Conservation (phyloP, 1,140 invertebrate species). For the Nephila pilipes region DNA sequence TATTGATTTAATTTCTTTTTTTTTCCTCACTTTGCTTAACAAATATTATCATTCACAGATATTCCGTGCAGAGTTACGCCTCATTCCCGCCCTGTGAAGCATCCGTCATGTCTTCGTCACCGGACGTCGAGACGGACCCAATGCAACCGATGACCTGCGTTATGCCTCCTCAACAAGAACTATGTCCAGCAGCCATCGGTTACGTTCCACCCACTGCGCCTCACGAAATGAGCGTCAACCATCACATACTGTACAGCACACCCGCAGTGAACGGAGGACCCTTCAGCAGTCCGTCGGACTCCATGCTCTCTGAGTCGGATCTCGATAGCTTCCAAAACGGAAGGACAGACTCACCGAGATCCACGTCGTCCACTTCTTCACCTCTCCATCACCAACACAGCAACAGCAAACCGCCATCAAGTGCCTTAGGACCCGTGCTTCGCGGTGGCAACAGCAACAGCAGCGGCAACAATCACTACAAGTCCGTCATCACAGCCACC, state of each 20-base stretch:
- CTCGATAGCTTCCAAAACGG: slow-evolving; percentile 74
- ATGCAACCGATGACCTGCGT: slow-evolving; percentile 51
- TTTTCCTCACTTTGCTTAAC: not conserved
- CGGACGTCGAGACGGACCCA: slow-evolving; percentile 56
- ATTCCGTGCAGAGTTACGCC: slow-evolving; percentile 53
- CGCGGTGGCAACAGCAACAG: slow-evolving; percentile 10
- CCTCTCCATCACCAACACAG: slow-evolving; percentile 51
- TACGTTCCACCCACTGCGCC: slow-evolving; percentile 30
- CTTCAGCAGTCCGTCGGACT: slow-evolving; percentile 77
- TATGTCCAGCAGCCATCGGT: slow-evolving; percentile 2
- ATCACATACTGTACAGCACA: slow-evolving; percentile 78
- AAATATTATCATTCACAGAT: slow-evolving; percentile 23
- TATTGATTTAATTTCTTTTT: not conserved
- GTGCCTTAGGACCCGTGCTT: slow-evolving; percentile 67
- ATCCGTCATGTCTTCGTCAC: slow-evolving; percentile 65
- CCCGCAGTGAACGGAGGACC: slow-evolving; percentile 75
- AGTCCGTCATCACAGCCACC: slow-evolving; percentile 69
- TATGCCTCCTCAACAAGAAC: slow-evolving; percentile 47
- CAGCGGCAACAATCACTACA: slow-evolving; percentile 64
- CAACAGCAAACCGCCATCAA: slow-evolving; percentile 47
- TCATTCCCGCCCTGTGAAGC: slow-evolving; percentile 67
- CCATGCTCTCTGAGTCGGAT: slow-evolving; percentile 76
- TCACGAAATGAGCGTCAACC: slow-evolving; percentile 35
- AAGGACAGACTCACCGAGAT: slow-evolving; percentile 34
- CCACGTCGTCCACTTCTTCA: slow-evolving; percentile 57